Base-by-base conservation (phyloP, 2,888 invertebrate species). In the Pollenia labialis region DNA sequence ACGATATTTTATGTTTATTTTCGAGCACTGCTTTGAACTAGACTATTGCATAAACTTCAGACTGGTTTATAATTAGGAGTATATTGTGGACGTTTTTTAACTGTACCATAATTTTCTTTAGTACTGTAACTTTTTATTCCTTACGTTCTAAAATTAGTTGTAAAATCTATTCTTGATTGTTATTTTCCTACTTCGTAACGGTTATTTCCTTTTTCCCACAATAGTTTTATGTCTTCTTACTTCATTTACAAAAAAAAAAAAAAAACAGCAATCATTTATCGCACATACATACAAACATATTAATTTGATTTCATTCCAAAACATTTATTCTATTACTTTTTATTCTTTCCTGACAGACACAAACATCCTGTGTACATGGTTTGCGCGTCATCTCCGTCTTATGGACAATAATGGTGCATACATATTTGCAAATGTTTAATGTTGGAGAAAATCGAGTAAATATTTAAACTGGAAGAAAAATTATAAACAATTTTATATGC, bases 341-440 rank as follows among this genome's bases (percentile, higher is more conserved):
- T 32, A 60, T 64, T 66, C 11, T 75, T 23, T 56, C 32, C n/a
- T 66, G 74, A 23, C 94, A 96, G 90, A 95, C 96, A 79, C 95
- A 96, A 14, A 95, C 97, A 71, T 95, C 96, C 68, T 97, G 97
- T 91, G 94, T 97, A 60, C 97, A 97, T 90, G 97, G 97, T 32
- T 94, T 97, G 89, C 94, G 97, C 89, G 97, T 97, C 81, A 94
- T 97, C 90, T 97, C 97, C 2, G 95, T 97, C 81, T 94, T 95
- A 10, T 97, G 97, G 97, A 97, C 97, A 76, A 96, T 97, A 89
- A 95, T 97, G 95, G 97, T 97, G 52, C 97, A 97, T 92, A 97
- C 97, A 0, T 97, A 97, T 92, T 94, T 97, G 86, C 96, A 97
- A 89, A 95, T 97, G 89, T 97, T 97, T 93, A 95, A 96, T 89